Evolutionary conservation across 2,113 vertebrate genomes (phyloP).

Genomic region (Morone saxatilis): DNA sequence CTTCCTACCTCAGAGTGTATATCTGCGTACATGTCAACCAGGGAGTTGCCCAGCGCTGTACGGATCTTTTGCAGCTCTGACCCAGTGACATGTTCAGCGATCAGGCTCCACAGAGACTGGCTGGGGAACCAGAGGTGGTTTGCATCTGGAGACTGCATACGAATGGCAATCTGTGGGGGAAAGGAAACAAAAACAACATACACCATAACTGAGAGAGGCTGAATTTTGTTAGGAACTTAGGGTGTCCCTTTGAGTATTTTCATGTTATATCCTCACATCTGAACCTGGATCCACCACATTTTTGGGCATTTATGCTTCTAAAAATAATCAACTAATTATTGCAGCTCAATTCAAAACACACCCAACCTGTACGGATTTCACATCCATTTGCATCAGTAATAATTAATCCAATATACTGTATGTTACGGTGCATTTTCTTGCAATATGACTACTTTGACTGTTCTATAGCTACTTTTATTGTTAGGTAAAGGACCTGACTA

Average conservation of each 20-base stretch:
- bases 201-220: background rate
- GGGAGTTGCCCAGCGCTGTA: slow-evolving; percentile 81
- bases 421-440: no score
- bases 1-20: slow-evolving; percentile 86
- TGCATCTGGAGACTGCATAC: slow-evolving; percentile 69
- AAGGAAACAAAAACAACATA: background rate
- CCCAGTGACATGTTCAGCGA: slow-evolving; percentile 81
- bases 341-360: background rate
- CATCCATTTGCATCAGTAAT: no score
- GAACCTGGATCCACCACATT: background rate
- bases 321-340: background rate
- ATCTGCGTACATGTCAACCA: slow-evolving; percentile 87
- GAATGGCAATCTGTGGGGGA: slow-evolving; percentile 27
- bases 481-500: no score
- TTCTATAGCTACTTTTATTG: no score
- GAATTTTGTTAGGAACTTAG: background rate
- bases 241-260: background rate
- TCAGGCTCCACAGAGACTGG: slow-evolving; percentile 86
- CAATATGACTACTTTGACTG: no score
- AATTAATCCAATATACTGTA: no score
- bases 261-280: background rate
- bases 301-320: background rate
- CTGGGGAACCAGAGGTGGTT: slow-evolving; percentile 51
- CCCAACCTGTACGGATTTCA: no score
- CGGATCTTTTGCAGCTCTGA: slow-evolving; percentile 85